These are phyloP conservation scores for Eristalis intricaria DNA, from an alignment of 2,888 invertebrate genomes.

Conservation along the genomic window DNA sequence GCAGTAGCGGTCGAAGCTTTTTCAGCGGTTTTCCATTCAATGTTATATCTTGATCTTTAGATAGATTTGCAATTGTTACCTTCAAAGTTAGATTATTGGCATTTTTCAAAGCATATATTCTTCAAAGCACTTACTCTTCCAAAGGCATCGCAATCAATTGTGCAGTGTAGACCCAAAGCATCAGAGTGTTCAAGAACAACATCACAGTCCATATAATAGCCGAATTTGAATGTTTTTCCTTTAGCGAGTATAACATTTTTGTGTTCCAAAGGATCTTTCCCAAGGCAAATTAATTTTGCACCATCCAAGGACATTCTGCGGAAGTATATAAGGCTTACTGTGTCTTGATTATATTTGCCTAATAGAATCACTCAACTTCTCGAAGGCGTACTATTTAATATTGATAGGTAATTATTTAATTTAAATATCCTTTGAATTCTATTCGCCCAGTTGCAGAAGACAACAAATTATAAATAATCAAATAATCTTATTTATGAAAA, in stretches of 20 bases:
- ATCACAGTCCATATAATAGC: slow-evolving; percentile 78
- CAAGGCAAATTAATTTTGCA: slow-evolving; percentile 76
- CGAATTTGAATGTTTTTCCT: slow-evolving; percentile 78
- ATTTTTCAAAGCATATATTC: background rate
- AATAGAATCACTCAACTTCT: background rate
- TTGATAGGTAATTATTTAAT: background rate
- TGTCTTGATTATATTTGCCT: background rate
- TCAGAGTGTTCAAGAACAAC: slow-evolving; percentile 75
- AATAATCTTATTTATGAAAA: no score
- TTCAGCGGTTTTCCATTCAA: slow-evolving; percentile 76
- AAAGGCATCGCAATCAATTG: slow-evolving; percentile 79
- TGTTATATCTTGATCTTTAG: slow-evolving; percentile 74
- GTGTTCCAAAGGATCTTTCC: slow-evolving; percentile 66
- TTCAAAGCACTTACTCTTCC: slow-evolving; percentile 77
- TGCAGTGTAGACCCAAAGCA: slow-evolving; percentile 77
- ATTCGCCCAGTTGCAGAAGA: background rate
- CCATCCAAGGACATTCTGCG: slow-evolving; percentile 78
- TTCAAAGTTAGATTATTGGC: slow-evolving; percentile 56
- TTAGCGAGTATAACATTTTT: slow-evolving; percentile 73
- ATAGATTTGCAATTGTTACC: slow-evolving; percentile 78
- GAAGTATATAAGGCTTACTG: background rate
- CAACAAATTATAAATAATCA: background rate
- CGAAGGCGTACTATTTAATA: background rate
- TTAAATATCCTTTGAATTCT: background rate
- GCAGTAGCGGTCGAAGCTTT: slow-evolving; percentile 76